phyloP scores from a whole-genome alignment of 2,797 vertebrate genomes.

The Enteromius unitaeniatus region DNA sequence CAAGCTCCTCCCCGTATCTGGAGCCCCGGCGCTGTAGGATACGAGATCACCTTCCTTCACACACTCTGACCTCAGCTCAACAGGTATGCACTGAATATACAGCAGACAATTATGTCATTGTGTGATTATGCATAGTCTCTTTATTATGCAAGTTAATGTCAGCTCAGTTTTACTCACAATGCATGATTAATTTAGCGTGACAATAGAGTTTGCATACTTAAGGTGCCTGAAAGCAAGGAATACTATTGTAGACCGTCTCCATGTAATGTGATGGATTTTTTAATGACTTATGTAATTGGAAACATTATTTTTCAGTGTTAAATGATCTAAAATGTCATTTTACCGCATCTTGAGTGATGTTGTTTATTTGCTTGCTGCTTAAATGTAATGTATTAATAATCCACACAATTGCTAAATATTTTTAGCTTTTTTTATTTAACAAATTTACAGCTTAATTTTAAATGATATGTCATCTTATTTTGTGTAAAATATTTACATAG shows the following conservation, averaged over 20 bases:
- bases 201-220: not conserved
- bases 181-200: conserved; percentile 1
- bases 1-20: conserved; percentile 45
- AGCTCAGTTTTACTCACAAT: not conserved
- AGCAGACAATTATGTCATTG: conserved; percentile 16
- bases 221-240: not conserved
- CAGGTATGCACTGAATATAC: conserved; percentile 43
- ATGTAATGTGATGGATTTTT: not conserved
- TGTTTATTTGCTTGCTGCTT: too few relatives aligned
- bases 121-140: not conserved
- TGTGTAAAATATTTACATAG: not conserved
- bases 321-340: too few relatives aligned
- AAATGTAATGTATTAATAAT: too few relatives aligned
- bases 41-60: conserved; percentile 39
- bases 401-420: too few relatives aligned
- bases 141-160: not conserved
- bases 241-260: too few relatives aligned
- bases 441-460: too few relatives aligned
- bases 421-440: too few relatives aligned
- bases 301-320: not conserved
- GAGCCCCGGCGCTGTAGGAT: conserved; percentile 42
- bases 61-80: conserved; percentile 41
- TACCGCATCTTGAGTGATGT: too few relatives aligned
- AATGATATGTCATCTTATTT: not conserved
- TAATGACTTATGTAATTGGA: not conserved